Percentiles rank a stretch among this genome's conserved stretches.
Evolutionary conservation across 2,888 invertebrate species (phyloP).

Genomic region (Mycalesis mineus): DNA sequence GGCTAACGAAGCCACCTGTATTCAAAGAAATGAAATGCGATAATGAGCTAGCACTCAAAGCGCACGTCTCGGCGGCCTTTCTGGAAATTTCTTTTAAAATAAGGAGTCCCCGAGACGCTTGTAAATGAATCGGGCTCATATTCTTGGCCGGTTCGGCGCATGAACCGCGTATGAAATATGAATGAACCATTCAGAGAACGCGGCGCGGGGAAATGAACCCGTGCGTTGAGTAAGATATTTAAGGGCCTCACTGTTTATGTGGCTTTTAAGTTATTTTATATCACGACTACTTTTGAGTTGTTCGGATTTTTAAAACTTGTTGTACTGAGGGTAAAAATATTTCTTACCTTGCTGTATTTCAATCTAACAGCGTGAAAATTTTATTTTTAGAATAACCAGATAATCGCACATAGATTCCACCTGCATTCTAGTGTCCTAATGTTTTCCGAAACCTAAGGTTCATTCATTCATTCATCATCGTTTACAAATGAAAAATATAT

Average conservation of each 20-base stretch:
- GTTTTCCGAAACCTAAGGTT: no score
- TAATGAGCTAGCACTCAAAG: slow-evolving; percentile 61
- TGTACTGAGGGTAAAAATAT: no score
- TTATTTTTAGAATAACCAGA: no score
- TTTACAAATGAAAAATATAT: no score
- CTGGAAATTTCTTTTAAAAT: slow-evolving; percentile 54
- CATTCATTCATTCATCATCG: no score
- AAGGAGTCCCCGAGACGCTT: slow-evolving; percentile 42
- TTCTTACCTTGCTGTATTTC: no score
- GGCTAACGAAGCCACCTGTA: slow-evolving; percentile 53
- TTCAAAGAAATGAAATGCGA: slow-evolving; percentile 52
- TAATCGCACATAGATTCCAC: no score
- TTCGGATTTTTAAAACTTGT: no score
- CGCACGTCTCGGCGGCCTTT: slow-evolving; percentile 47
- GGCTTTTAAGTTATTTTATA: no score
- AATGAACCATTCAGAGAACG: slow-evolving; percentile 20
- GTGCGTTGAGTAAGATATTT: slow-evolving; percentile 18
- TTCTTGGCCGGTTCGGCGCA: slow-evolving; percentile 28
- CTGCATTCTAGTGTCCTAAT: no score
- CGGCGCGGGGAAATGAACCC: slow-evolving; percentile 23
- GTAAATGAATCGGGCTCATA: slow-evolving; percentile 44
- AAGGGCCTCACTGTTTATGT: background rate
- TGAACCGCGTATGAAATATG: slow-evolving; percentile 16
- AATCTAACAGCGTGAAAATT: no score
- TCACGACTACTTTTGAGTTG: no score